These are phyloP conservation scores for Tympanuchus pallidicinctus DNA, from an alignment of 2,113 vertebrate genomes.

Conservation along the genomic window DNA sequence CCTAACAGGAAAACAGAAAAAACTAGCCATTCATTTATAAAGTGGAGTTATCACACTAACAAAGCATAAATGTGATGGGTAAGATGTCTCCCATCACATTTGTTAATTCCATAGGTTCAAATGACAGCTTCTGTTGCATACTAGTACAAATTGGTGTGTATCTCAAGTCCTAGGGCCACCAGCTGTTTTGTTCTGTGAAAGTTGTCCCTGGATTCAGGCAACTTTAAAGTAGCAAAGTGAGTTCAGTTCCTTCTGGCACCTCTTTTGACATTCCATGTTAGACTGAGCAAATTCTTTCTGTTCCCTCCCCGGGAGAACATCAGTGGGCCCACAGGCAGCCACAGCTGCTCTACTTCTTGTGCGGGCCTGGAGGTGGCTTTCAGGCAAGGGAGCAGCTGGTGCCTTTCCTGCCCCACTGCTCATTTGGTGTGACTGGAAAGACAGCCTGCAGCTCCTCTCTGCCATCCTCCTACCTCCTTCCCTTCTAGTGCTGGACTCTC, in stretches of 20 bases:
- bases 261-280: neutral
- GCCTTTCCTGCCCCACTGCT: neutral
- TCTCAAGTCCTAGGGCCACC: neutral
- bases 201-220: constrained; percentile 5
- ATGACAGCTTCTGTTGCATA: neutral
- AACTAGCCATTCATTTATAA: neutral
- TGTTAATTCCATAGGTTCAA: constrained; percentile 33
- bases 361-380: constrained; percentile 22
- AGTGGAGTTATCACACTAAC: neutral
- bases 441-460: neutral
- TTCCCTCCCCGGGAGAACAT: neutral
- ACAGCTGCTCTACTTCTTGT: constrained; percentile 8
- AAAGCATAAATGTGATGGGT: neutral
- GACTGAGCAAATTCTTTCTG: constrained; percentile 18
- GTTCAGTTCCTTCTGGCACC: neutral
- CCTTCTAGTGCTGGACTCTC: neutral
- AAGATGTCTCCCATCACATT: neutral
- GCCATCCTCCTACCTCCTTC: neutral
- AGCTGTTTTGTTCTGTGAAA: constrained; percentile 24
- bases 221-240: neutral
- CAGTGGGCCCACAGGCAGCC: neutral
- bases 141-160: neutral
- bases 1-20: neutral
- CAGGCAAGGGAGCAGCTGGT: constrained; percentile 17
- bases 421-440: neutral